Evolutionary conservation across 2,113 vertebrate genomes (phyloP).

Genomic region (Callospermophilus lateralis): DNA sequence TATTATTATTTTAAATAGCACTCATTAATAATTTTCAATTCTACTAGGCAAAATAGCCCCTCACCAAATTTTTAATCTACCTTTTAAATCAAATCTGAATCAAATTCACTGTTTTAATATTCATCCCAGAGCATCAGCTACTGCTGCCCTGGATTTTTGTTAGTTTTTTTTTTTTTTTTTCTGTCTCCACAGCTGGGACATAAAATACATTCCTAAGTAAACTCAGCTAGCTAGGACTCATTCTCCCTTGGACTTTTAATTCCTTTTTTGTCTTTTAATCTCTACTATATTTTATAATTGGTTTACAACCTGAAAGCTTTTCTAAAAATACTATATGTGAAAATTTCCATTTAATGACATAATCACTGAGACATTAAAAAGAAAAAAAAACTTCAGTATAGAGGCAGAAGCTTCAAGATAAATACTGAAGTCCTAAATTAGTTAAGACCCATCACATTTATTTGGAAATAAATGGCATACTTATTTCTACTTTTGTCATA

Average conservation of each 20-base stretch:
- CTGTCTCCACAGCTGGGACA: not conserved
- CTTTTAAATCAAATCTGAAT: constrained; percentile 33
- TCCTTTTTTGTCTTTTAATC: constrained; percentile 61
- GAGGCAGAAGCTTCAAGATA: not conserved
- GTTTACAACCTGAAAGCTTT: constrained; percentile 56
- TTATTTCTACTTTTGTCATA: constrained; percentile 16
- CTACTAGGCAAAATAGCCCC: not conserved
- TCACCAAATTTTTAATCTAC: not conserved
- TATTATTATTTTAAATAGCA: not conserved
- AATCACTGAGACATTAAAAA: constrained; percentile 3
- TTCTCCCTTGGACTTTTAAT: constrained; percentile 38
- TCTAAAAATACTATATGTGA: not conserved
- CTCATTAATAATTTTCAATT: not conserved
- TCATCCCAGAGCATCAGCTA: not conserved
- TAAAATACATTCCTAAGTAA: constrained; percentile 68
- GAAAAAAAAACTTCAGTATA: not conserved
- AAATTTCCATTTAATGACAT: constrained; percentile 2
- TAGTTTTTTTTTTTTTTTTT: not conserved
- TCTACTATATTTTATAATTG: constrained; percentile 27
- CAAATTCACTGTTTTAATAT: not conserved
- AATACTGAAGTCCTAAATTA: not conserved
- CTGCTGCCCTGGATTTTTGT: not conserved
- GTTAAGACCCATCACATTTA: not conserved
- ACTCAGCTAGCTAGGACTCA: constrained; percentile 47
- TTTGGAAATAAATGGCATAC: constrained; percentile 18